phyloP scores from a whole-genome alignment of 2,888 invertebrate species.

The Erpobdella octoculata region DNA sequence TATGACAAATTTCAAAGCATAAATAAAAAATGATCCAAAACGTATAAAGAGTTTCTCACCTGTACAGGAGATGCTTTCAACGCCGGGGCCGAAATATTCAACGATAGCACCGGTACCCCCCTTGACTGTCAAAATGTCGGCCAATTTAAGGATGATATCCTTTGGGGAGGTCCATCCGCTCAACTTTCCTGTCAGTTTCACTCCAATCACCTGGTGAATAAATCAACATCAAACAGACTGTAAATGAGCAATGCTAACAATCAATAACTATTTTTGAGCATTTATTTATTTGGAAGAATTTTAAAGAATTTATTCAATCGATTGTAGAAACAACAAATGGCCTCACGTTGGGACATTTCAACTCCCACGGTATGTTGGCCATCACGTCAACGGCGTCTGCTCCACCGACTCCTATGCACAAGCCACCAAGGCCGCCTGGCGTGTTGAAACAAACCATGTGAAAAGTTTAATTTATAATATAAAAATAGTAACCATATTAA shows the following conservation, averaged over 20 bases:
- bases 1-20: too few relatives aligned
- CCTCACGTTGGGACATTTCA: conserved; percentile 85
- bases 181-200: conserved; percentile 84
- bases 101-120: conserved; percentile 98
- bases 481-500: too few relatives aligned
- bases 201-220: conserved; percentile 69
- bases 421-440: conserved; percentile 78
- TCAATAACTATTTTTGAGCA: too few relatives aligned
- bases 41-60: too few relatives aligned
- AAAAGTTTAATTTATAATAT: too few relatives aligned
- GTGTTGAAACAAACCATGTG: too few relatives aligned
- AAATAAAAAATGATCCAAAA: too few relatives aligned
- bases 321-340: too few relatives aligned
- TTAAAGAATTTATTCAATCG: too few relatives aligned
- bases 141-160: conserved; percentile 89
- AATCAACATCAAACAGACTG: too few relatives aligned
- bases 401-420: conserved; percentile 97
- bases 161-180: conserved; percentile 99
- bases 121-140: conserved; percentile 92
- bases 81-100: conserved; percentile 93
- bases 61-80: conserved; percentile 97
- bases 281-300: too few relatives aligned
- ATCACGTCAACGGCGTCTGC: conserved; percentile 99
- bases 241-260: too few relatives aligned
- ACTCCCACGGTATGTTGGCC: conserved; percentile 97